Conservation (phyloP, 2,113 vertebrate genomes). For the Prionailurus viverrinus region DNA sequence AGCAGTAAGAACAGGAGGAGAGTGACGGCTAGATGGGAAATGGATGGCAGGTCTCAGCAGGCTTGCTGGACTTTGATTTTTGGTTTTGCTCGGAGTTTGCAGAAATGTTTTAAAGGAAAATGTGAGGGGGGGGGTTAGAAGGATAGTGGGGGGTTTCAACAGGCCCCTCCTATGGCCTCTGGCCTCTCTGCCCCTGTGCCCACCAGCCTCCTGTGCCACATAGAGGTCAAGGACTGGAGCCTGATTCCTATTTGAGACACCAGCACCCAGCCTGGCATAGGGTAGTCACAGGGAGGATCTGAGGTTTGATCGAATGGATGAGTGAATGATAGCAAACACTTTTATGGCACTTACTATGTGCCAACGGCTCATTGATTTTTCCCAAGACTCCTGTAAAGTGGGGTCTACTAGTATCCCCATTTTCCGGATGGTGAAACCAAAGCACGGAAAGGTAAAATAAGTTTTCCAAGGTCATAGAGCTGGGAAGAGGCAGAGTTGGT, state of each 20-base stretch:
- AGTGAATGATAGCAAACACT: neutral
- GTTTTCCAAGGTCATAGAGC: neutral
- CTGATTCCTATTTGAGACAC: neutral
- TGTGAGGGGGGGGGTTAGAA: neutral
- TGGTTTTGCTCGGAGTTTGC: slow-evolving; percentile 1
- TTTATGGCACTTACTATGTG: neutral
- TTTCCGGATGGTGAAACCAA: slow-evolving; percentile 30
- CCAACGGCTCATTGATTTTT: neutral
- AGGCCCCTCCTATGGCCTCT: neutral
- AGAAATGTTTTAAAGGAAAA: slow-evolving; percentile 5
- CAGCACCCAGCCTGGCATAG: neutral
- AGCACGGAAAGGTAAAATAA: neutral
- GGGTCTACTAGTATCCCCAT: neutral
- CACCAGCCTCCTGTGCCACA: neutral
- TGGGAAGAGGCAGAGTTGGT: neutral
- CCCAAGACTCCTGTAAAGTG: neutral
- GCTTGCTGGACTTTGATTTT: slow-evolving; percentile 6
- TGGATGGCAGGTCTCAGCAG: neutral
- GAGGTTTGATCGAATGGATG: neutral
- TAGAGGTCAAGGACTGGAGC: neutral
- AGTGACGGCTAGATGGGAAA: neutral
- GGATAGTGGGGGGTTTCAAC: neutral
- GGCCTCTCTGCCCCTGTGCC: neutral
- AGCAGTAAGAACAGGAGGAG: neutral
- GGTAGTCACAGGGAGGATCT: neutral